phyloP scores from a whole-genome alignment of 35 echinoderm and acorn worm genomes.

The Ophioderma brevispina region DNA sequence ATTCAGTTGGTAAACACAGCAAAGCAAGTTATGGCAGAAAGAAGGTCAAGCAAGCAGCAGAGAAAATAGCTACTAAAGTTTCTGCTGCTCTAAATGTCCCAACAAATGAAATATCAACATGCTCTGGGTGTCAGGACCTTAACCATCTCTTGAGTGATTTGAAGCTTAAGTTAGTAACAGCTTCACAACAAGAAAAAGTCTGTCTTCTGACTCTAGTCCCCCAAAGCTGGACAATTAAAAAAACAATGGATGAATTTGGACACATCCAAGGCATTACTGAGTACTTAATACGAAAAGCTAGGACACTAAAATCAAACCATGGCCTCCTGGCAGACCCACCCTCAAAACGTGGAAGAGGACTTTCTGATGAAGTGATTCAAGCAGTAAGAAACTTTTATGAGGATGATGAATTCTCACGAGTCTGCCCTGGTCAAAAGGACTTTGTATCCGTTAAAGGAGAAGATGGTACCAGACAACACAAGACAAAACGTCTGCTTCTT shows the following conservation, averaged over 20 bases:
- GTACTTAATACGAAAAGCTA: not conserved
- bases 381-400: not conserved
- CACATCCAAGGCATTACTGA: not conserved
- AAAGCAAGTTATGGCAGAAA: not conserved
- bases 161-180: not conserved
- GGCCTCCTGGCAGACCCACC: not conserved
- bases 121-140: not conserved
- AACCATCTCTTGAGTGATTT: not conserved
- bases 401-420: constrained; percentile 4
- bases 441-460: not conserved
- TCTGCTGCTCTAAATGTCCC: not conserved
- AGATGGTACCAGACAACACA: too few relatives aligned
- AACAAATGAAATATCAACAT: not conserved
- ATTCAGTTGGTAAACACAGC: not conserved
- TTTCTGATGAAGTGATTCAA: not conserved
- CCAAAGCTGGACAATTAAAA: not conserved
- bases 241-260: not conserved
- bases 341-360: not conserved
- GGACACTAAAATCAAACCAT: not conserved
- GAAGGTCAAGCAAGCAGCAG: not conserved
- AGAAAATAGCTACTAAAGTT: not conserved
- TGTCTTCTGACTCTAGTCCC: not conserved
- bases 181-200: not conserved
- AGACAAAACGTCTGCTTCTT: not conserved
- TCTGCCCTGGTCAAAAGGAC: constrained; percentile 16